Evolutionary conservation across 2,888 invertebrate genomes (phyloP).

Genomic region (Myathropa florea): DNA sequence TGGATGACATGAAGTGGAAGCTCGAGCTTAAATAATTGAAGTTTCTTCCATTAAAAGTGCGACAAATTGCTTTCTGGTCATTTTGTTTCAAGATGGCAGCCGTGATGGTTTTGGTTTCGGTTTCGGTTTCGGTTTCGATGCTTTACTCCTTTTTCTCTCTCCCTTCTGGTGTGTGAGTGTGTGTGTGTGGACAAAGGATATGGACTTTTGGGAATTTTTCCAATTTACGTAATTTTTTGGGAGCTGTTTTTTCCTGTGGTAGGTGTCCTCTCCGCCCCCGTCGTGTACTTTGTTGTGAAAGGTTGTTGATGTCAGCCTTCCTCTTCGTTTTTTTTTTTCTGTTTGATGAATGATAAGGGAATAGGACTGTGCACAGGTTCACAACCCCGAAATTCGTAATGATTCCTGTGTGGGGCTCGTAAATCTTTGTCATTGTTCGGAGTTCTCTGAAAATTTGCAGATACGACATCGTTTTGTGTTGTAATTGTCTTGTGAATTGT

Average conservation of each 20-base stretch:
- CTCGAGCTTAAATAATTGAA: conserved; percentile 35
- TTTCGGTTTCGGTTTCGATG: not conserved
- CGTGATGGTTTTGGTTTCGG: not conserved
- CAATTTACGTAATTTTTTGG: not conserved
- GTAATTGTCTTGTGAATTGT: not conserved
- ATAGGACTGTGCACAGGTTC: not conserved
- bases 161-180: too few species aligned
- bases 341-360: not conserved
- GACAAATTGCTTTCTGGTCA: conserved; percentile 46
- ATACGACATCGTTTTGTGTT: not conserved
- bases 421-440: not conserved
- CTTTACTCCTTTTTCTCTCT: not conserved
- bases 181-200: not conserved
- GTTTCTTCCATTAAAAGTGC: conserved; percentile 9
- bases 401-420: not conserved
- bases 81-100: conserved; percentile 32
- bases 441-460: not conserved
- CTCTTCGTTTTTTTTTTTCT: not conserved
- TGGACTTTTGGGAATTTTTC: not conserved
- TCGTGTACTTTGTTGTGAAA: not conserved
- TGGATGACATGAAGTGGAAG: not conserved
- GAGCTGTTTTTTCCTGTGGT: not conserved
- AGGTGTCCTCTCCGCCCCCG: not conserved
- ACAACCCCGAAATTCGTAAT: not conserved
- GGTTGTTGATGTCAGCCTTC: not conserved